Evolutionary conservation across 2,113 vertebrate genomes (phyloP), one percentile per base, ranked within the genome.

Genomic region (Tamias sibiricus): DNA sequence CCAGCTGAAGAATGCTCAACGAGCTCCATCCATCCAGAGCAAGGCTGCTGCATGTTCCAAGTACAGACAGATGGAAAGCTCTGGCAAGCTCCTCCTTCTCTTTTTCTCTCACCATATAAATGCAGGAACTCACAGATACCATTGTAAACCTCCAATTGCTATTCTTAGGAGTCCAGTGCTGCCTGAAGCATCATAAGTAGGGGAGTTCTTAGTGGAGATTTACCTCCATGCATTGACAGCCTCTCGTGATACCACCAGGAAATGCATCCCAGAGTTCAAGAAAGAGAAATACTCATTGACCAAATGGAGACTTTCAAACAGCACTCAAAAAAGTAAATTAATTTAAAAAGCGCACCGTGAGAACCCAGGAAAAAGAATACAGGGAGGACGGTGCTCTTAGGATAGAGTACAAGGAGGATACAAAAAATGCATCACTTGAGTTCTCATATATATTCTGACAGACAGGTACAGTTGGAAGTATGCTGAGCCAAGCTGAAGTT

Each of bases 61-160:
- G 59, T 40, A 71, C 66, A 90, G 71, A 66, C 69, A 95, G 75
- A 77, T 57, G 44, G 71, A 83, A 57, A 22, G 68, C 54, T 83
- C 62, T 95, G 87, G 82, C 32, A 91, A 47, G 52, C 19, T 49
- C 37, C 40, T 66, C 52, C 49, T 84, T 57, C 12, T 74, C 28
- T 69, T 74, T 81, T 57, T 49, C n/a, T 80, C 83, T 54, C 66
- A 71, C 8, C 13, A 30, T 66, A 81, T 49, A 75, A 85, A 69
- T 76, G 35, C 44, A 62, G 54, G 24, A 71, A 52, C 42, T 52
- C 68, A 32, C 16, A 64, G 62, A 86, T 54, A 59, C 14, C 68
- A 62, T 16, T 81, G 24, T 47, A 76, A 91, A 64, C 77, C 20
- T 30, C 22, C 28, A 69, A 16, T 24, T 92, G 59, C 59, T 80